Evolutionary conservation across 1,140 invertebrate species (phyloP).

Genomic region (Saccostrea cuccullata): DNA sequence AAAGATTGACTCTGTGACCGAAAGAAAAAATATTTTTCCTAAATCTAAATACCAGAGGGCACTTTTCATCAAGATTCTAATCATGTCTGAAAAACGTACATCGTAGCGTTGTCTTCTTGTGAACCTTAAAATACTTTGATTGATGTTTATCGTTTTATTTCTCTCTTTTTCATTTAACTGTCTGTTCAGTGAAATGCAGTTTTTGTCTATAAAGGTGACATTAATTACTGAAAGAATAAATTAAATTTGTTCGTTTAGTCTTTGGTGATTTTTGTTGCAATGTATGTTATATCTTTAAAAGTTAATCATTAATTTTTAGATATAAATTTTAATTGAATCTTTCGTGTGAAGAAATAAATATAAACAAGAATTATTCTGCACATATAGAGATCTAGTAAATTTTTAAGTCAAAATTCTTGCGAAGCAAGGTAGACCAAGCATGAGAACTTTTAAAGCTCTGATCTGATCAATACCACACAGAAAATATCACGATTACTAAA

Average conservation of each 20-base stretch:
- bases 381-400: not conserved
- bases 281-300: not conserved
- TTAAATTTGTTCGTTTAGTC: not conserved
- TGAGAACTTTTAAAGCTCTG: conserved; percentile 6
- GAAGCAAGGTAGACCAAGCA: conserved; percentile 22
- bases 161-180: not conserved
- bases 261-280: not conserved
- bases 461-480: not conserved
- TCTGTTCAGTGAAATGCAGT: not conserved
- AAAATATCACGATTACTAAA: not conserved
- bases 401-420: conserved; percentile 18
- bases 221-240: not conserved
- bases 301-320: not conserved
- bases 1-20: conserved; percentile 23
- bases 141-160: not conserved
- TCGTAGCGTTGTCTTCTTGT: not conserved
- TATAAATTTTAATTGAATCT: not conserved
- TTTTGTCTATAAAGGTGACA: not conserved
- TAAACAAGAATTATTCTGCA: not conserved
- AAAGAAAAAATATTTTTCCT: not conserved
- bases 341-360: not conserved
- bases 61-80: not conserved
- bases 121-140: not conserved
- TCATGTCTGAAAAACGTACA: not conserved
- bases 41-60: not conserved